Evolutionary conservation across 2,888 invertebrate genomes (phyloP).

Genomic region (Neoascia interrupta): DNA sequence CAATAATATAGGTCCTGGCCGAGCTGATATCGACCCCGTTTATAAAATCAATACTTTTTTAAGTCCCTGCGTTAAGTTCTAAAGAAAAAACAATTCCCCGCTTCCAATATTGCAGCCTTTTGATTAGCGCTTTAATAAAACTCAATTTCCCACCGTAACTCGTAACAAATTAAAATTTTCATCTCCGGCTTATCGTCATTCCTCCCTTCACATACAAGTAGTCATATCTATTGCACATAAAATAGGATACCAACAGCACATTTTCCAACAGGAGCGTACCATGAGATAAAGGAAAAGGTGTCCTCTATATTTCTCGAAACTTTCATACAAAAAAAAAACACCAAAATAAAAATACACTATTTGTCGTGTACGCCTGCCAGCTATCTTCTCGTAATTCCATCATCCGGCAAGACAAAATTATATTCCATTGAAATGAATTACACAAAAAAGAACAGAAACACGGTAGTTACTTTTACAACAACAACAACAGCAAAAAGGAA

Average conservation of each 20-base stretch:
- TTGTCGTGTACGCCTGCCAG: conserved; percentile 25
- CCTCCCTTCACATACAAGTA: neutral
- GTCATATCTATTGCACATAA: neutral
- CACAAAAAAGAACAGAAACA: conserved; percentile 17
- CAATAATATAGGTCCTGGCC: no score
- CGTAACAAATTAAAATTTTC: conserved; percentile 13
- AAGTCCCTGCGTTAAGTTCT: no score
- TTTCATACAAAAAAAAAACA: neutral
- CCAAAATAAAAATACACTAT: conserved; percentile 18
- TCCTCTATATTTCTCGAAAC: neutral
- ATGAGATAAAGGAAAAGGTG: conserved; percentile 4
- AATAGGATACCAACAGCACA: neutral
- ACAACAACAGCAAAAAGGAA: neutral
- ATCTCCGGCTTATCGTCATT: conserved; percentile 18
- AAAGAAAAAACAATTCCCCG: no score
- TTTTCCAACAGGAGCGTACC: neutral
- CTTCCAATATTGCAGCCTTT: no score
- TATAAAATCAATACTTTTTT: no score
- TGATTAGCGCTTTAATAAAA: no score
- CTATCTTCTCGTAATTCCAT: conserved; percentile 36
- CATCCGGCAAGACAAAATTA: no score
- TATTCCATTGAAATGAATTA: conserved; percentile 28
- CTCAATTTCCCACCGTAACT: no score
- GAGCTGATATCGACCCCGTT: no score
- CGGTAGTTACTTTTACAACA: conserved; percentile 42